These are phyloP conservation scores for Cacoxenus indagator DNA, from an alignment of 2,888 invertebrate genomes.

Conservation along the genomic window DNA sequence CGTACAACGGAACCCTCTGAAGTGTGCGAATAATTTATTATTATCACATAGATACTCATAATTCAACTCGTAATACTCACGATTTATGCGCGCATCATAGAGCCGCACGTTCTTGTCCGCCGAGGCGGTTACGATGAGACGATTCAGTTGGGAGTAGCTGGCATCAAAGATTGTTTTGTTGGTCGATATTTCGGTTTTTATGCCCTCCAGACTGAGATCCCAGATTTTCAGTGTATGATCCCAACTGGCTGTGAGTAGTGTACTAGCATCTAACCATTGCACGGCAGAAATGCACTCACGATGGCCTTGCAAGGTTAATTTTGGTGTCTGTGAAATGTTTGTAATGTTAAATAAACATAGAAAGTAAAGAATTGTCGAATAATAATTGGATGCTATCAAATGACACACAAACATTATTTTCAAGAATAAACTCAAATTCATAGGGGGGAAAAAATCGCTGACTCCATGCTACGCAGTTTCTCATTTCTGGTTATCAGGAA, in stretches of 20 bases:
- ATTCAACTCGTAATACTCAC: slow-evolving; percentile 69
- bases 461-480: too few relatives aligned
- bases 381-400: too few relatives aligned
- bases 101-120: slow-evolving; percentile 92
- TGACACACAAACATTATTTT: too few relatives aligned
- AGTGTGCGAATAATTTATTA: slow-evolving; percentile 51
- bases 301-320: slow-evolving; percentile 92
- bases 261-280: slow-evolving; percentile 85
- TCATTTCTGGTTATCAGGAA: too few relatives aligned
- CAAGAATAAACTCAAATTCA: too few relatives aligned
- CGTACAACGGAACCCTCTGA: slow-evolving; percentile 90
- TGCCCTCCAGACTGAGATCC: slow-evolving; percentile 89
- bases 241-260: slow-evolving; percentile 90
- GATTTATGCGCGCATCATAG: slow-evolving; percentile 91
- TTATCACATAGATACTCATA: background rate
- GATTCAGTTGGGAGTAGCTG: slow-evolving; percentile 84
- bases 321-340: slow-evolving; percentile 76
- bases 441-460: too few relatives aligned
- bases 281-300: slow-evolving; percentile 89
- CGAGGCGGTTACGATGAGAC: slow-evolving; percentile 85
- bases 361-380: too few relatives aligned
- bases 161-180: slow-evolving; percentile 92
- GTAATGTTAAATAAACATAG: too few relatives aligned
- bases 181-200: slow-evolving; percentile 86
- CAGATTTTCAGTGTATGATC: slow-evolving; percentile 95